phyloP scores from a whole-genome alignment of 2,113 vertebrate species.

The Equus przewalskii region DNA sequence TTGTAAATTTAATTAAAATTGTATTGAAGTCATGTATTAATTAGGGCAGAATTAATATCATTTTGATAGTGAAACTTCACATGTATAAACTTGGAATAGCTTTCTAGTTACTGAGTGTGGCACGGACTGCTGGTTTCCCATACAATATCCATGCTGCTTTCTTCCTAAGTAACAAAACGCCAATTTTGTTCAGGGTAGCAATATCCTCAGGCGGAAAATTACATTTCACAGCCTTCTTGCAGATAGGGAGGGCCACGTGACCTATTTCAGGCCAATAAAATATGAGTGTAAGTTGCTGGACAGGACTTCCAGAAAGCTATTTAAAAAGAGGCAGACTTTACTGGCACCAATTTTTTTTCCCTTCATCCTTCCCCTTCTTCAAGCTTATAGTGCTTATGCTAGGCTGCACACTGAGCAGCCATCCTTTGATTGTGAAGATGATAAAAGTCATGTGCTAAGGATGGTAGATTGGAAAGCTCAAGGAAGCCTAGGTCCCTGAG shows the following conservation, averaged over 20 bases:
- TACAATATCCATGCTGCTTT: neutral
- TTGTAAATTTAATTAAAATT: slow-evolving; percentile 46
- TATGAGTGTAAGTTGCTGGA: neutral
- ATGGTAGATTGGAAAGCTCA: neutral
- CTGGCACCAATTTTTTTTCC: neutral
- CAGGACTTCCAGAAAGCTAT: neutral
- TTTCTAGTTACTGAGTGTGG: neutral
- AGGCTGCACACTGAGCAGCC: neutral
- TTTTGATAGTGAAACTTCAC: neutral
- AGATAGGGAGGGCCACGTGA: neutral
- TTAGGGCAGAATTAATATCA: neutral
- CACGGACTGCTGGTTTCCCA: neutral
- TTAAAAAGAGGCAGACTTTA: neutral
- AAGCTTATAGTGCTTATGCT: neutral
- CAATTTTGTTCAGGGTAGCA: neutral
- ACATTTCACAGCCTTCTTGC: neutral
- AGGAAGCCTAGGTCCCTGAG: neutral
- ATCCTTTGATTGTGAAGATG: neutral
- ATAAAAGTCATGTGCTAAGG: neutral
- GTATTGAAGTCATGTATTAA: neutral
- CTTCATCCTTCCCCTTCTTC: neutral
- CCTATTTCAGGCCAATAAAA: neutral
- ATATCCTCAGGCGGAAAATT: neutral
- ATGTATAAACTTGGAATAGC: neutral
- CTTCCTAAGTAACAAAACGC: neutral